Evolutionary conservation across 1,140 invertebrate species (phyloP), one percentile per base, ranked within the genome.

Genomic region (Leptopilina boulardi): DNA sequence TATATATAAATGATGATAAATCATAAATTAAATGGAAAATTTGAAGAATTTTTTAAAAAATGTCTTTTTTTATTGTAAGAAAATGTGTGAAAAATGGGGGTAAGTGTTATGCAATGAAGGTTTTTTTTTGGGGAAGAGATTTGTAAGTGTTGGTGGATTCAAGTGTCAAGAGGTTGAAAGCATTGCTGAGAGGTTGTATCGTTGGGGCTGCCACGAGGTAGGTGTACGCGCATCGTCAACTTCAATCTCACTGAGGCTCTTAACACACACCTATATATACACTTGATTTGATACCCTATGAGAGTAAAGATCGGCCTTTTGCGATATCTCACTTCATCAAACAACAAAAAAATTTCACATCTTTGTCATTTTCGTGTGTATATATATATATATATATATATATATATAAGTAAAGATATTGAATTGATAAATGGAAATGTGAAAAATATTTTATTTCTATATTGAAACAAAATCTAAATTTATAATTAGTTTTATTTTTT

Each of bases 181-280:
- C 56, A 66, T 66, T 15, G 56, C 23, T 66, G 56, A 66, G 56
- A 15, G 56, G 23, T 54, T 54, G 47, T 66, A 66, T 30, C 19
- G 56, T 66, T 38, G 34, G 23, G 13, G 56, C 21, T 66, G 5
- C 56, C 23, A 23, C 0, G 23, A 30, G 21, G 56, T 15, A 23
- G 56, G 56, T 51, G 47, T 66, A 66, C 56, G 23, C 56, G 56
- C 23, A 23, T 66, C 56, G 56, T 66, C 56, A 30, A 66, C 56
- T 66, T 21, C 13, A 66, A 66, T 66, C 10, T 66, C 23, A 21
- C 11, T 3, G 23, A 66, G 56, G 11, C 23, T 66, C 56, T 66
- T 66, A 30, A 23, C 56, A 66, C 23, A 66, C 56, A 26, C n/a
- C n/a, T n/a, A n/a, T n/a, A n/a, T 13, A 66, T 21, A 30, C 23